Conservation (phyloP, 2,113 vertebrate species). For the Porphyrio hochstetteri region DNA sequence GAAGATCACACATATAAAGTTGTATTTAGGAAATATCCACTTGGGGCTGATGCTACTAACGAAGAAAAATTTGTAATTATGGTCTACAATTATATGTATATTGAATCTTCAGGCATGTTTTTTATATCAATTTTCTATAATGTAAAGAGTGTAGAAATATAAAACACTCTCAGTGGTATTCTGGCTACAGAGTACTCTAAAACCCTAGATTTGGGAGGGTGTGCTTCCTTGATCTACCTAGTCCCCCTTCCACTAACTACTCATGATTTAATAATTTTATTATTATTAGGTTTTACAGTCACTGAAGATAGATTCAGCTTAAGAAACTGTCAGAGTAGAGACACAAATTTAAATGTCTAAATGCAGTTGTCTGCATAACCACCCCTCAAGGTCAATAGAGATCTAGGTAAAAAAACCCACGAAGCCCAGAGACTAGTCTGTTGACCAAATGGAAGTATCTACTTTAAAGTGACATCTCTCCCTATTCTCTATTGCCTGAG, state of each 20-base stretch:
- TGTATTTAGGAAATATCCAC: not conserved
- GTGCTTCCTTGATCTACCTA: not conserved
- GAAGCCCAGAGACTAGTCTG: not conserved
- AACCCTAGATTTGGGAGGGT: not conserved
- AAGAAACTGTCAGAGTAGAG: not conserved
- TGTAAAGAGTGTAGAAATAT: not conserved
- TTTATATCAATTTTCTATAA: not conserved
- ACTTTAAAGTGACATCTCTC: not conserved
- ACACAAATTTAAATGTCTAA: not conserved
- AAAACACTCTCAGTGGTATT: not conserved
- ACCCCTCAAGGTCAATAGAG: not conserved
- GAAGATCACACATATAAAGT: rapidly evolving
- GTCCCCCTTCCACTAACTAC: not conserved
- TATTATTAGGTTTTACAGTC: not conserved
- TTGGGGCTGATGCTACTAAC: not conserved
- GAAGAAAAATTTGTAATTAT: not conserved
- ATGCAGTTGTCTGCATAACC: not conserved
- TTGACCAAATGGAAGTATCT: not conserved
- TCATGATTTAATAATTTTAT: not conserved
- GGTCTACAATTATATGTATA: not conserved
- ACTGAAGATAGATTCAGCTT: not conserved
- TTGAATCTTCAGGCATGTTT: not conserved
- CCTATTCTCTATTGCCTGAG: not conserved
- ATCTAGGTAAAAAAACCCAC: not conserved
- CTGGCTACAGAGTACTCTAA: not conserved